A percentile compares a stretch with the other conserved stretches of the same genome.
Conservation (phyloP, 1,140 invertebrate genomes). For the Zaprionus ornatus region DNA sequence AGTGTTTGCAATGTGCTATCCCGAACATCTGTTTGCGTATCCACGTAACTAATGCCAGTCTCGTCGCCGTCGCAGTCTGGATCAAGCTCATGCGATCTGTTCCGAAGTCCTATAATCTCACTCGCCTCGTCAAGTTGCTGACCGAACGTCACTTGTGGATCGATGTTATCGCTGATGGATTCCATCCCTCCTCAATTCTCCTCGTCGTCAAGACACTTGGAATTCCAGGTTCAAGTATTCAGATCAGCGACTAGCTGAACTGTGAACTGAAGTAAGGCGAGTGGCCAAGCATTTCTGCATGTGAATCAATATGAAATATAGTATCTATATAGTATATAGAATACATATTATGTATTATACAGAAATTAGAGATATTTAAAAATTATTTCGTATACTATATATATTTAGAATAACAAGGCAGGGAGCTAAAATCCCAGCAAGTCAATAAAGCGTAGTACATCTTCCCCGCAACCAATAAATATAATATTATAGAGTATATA, state of each 20-base stretch:
- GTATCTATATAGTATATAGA: no score
- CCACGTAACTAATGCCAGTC: conserved; percentile 15
- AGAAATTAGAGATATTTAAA: no score
- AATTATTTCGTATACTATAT: no score
- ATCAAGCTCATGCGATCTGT: conserved; percentile 6
- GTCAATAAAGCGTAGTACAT: no score
- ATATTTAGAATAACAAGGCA: no score
- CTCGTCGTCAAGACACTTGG: background rate
- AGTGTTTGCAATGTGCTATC: conserved; percentile 59
- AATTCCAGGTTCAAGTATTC: background rate
- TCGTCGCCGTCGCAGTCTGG: conserved; percentile 24
- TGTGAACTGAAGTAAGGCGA: conserved; percentile 1
- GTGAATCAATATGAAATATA: background rate
- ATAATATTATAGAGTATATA: no score
- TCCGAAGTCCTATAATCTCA: conserved; percentile 64
- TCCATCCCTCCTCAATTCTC: conserved; percentile 85
- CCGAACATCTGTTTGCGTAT: conserved; percentile 77
- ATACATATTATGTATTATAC: no score
- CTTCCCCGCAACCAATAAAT: no score
- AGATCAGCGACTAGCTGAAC: conserved; percentile 5
- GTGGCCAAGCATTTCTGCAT: background rate
- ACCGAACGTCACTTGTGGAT: conserved; percentile 86
- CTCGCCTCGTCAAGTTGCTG: conserved; percentile 85
- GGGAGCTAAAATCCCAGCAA: no score
- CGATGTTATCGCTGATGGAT: conserved; percentile 88